A percentile compares a stretch with the other conserved stretches of the same genome.
phyloP scores from a whole-genome alignment of 2,113 vertebrate species.

The Terrapene triunguis region DNA sequence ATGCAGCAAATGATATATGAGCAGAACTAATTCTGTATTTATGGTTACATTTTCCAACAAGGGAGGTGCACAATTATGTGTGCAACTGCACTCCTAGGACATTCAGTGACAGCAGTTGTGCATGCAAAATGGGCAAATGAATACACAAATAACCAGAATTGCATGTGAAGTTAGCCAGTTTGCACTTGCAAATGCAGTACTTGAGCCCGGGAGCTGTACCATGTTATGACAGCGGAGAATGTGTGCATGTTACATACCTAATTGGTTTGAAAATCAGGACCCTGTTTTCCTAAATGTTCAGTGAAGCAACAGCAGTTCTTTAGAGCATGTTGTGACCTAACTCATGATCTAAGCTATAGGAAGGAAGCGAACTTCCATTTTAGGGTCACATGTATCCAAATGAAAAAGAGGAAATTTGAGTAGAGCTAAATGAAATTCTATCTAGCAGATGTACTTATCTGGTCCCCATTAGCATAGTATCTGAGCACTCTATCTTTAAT shows the following conservation, averaged over 20 bases:
- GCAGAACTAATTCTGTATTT: neutral
- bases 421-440: neutral
- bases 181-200: fast-evolving
- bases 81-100: neutral
- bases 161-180: neutral
- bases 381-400: neutral
- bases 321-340: fast-evolving
- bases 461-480: neutral
- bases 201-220: fast-evolving
- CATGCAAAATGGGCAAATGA: neutral
- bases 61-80: neutral
- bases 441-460: neutral
- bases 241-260: fast-evolving
- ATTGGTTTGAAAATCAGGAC: neutral
- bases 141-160: neutral
- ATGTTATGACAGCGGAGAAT: neutral
- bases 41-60: neutral
- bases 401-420: neutral
- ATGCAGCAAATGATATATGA: neutral
- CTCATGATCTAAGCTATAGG: fast-evolving
- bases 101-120: neutral
- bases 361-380: neutral
- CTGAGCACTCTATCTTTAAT: neutral
- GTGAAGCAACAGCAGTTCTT: neutral
- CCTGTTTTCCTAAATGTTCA: neutral